Evolutionary conservation across 2,888 invertebrate genomes (phyloP), one percentile per base, ranked within the genome.

Genomic region (Nineta flava): DNA sequence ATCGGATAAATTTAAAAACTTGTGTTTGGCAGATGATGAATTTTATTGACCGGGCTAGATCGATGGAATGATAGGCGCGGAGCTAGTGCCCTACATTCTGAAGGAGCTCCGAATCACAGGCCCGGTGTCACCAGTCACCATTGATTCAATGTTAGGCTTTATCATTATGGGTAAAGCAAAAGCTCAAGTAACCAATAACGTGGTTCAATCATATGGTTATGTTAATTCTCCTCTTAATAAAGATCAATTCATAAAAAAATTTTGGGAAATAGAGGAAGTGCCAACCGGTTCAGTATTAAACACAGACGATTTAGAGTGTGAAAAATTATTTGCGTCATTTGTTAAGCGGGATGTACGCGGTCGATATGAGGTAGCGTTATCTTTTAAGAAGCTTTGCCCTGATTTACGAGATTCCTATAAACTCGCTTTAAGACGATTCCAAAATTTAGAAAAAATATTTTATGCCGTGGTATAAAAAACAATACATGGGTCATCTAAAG

Each of bases 141-240:
- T 45, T 21, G 13, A 45, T 45, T 45, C 45, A 2, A 45, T 2
- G 2, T 6, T 45, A 6, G 45, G 45, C 17, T 45, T 45, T 16
- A 45, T 45, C 17, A 45, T 45, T 26, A 45, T 45, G 45, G 45
- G 26, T n/a, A 45, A 45, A 45, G 26, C 26, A 21, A 17, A 21
- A 45, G 10, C 45, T 2, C 19, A 26, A 4, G 17, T 45, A 6
- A 2, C 4, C 2, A 6, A 45, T 6, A 45, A 9, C 9, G 9
- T 17, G 1, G 44, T 44, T 12, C 44, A 44, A 44, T 17, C 16
- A 10, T 44, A 44, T 9, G 7, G 44, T 44, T 44, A 19, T 15
- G 13, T 43, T n/a, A 13, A 35, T n/a, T 35, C 35, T 13, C 35
- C 42, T 2, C 2, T 17, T 17, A 43, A 1, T 17, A 16, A 1